These are phyloP conservation scores for Sminthurinus aureus DNA, from an alignment of 2,888 invertebrate species.

Conservation along the genomic window DNA sequence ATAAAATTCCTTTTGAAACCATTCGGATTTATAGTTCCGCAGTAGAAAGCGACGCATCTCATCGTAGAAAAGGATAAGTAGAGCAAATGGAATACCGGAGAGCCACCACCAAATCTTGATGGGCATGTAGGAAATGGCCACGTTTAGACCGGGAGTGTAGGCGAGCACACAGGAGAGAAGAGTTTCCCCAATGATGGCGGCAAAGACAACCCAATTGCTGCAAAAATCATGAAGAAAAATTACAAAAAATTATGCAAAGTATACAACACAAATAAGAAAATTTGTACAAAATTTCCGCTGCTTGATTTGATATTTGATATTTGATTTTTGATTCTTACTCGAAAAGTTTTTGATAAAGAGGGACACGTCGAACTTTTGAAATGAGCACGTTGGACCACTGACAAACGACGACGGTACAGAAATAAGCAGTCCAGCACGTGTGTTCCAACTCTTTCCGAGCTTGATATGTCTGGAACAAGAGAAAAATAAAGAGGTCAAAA, in stretches of 20 bases:
- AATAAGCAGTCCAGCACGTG: constrained; percentile 65
- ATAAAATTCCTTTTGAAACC: constrained; percentile 57
- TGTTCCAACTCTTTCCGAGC: constrained; percentile 48
- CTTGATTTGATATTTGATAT: background rate
- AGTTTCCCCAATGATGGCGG: constrained; percentile 66
- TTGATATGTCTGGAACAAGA: constrained; percentile 46
- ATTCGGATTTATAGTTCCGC: constrained; percentile 61
- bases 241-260: background rate
- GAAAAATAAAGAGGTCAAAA: no score
- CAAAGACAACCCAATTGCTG: constrained; percentile 67
- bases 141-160: constrained; percentile 66
- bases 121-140: constrained; percentile 61
- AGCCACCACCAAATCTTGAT: constrained; percentile 66
- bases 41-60: constrained; percentile 66
- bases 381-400: constrained; percentile 50
- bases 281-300: constrained; percentile 41
- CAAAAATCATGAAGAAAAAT: constrained; percentile 18
- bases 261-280: background rate
- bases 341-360: constrained; percentile 45
- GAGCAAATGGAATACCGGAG: constrained; percentile 67
- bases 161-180: constrained; percentile 65
- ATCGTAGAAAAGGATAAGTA: constrained; percentile 68
- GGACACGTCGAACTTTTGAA: constrained; percentile 42
- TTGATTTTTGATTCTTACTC: constrained; percentile 39
- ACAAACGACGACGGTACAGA: constrained; percentile 67